Conservation (phyloP, 2,113 vertebrate species). For the Pipa parva region DNA sequence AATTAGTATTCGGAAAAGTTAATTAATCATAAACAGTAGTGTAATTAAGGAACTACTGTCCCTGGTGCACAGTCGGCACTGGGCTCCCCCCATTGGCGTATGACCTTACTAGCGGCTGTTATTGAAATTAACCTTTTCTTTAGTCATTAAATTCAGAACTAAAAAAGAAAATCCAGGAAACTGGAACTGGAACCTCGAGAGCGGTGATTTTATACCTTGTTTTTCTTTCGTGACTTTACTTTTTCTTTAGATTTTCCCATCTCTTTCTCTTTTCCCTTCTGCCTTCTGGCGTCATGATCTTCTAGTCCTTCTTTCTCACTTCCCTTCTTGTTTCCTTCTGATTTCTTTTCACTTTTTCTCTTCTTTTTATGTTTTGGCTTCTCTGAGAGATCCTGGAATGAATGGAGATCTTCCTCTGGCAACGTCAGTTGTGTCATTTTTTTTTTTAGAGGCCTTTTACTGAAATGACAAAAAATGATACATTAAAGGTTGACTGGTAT, state of each 20-base stretch:
- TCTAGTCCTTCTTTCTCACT: neutral
- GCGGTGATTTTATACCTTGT: conserved; percentile 4
- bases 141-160: no score
- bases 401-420: neutral
- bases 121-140: no score
- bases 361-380: conserved; percentile 17
- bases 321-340: neutral
- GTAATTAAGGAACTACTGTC: no score
- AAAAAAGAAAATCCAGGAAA: no score
- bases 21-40: no score
- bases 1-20: no score
- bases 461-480: neutral
- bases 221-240: neutral
- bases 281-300: neutral
- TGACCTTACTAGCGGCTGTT: no score
- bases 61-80: no score
- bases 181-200: no score
- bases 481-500: neutral
- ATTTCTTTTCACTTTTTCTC: neutral
- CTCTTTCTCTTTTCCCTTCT: neutral
- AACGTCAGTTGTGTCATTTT: conserved; percentile 9
- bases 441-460: neutral
- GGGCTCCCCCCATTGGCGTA: no score
- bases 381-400: neutral
- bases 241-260: neutral